Evolutionary conservation across 2,888 invertebrate species (phyloP), one percentile per base, ranked within the genome.

Genomic region (Arrhopalites spinosus): DNA sequence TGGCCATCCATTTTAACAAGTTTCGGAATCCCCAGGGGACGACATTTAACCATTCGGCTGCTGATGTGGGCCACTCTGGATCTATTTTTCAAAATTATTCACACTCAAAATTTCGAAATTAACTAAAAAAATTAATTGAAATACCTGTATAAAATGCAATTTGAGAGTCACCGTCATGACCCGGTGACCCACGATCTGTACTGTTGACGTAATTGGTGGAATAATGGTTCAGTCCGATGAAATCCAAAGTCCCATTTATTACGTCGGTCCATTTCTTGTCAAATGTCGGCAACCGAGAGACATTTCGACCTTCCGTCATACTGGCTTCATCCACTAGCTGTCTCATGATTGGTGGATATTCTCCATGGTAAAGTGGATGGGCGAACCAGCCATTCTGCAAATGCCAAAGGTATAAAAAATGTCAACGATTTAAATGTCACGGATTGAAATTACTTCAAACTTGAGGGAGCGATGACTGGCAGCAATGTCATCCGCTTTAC

Each of bases 201-300:
- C 76, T 53, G 17, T 73, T 64, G 0, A 81, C 78, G 17, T 72
- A 74, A 7, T 78, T 73, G 3, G 75, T 75, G 0, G 77, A 67
- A 66, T 81, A 82, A 50, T 82, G 82, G 59, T 82, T 82, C 13
- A 82, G 69, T 25, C 82, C 82, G 0, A 82, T 29, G 63, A 81
- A 82, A 59, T 82, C 82, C 59, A 78, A 69, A 0, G 61, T 69
- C 77, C 81, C 81, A n/a, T 77, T 82, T 29, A 82, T 82, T 7
- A 79, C 71, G 13, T 72, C 50, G 1, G 77, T 78, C 81, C 81
- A 81, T n/a, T 69, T 67, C 2, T 50, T n/a, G 45, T 77, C 75
- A 45, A 82, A 81, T 11, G 69, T 53, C 1, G 82, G 82, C n/a
- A 82, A 73, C 17, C 82, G 36, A 5, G 79, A 80, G 5, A 23